Evolutionary conservation across 1,140 invertebrate species (phyloP).

Genomic region (Cydia splendana): DNA sequence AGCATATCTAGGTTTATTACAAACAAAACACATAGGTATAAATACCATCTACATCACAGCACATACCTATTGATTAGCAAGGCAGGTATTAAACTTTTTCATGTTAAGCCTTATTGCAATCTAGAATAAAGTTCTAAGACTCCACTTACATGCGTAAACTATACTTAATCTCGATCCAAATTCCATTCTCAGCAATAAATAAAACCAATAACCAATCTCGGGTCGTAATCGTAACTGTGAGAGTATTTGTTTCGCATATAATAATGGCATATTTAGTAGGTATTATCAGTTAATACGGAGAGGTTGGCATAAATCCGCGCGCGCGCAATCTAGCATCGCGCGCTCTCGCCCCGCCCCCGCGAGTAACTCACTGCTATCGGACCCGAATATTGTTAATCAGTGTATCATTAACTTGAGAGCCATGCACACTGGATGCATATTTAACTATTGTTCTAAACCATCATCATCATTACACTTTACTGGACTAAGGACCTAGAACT

Average conservation of each 20-base stretch:
- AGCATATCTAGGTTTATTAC: too few species aligned
- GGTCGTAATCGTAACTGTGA: conserved; percentile 44
- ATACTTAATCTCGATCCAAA: conserved; percentile 45
- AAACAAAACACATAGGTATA: too few species aligned
- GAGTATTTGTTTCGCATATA: conserved; percentile 76
- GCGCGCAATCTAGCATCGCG: conserved; percentile 66
- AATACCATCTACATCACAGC: background rate
- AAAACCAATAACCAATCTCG: conserved; percentile 54
- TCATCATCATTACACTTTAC: background rate
- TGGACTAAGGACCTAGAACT: too few species aligned
- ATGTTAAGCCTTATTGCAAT: background rate
- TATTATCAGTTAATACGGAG: conserved; percentile 74
- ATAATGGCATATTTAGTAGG: conserved; percentile 76
- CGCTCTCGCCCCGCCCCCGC: conserved; percentile 55
- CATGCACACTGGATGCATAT: conserved; percentile 50
- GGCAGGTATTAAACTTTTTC: background rate
- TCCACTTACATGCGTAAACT: conserved; percentile 16
- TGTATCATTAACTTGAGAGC: conserved; percentile 68
- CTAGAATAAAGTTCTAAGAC: background rate
- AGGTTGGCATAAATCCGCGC: conserved; percentile 71
- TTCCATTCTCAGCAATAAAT: conserved; percentile 68
- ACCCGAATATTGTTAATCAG: conserved; percentile 79
- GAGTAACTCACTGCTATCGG: conserved; percentile 74
- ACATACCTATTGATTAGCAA: background rate
- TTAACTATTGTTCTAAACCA: conserved; percentile 7